phyloP scores from a whole-genome alignment of 2,797 vertebrate genomes.

The Tympanoctomys barrerae region DNA sequence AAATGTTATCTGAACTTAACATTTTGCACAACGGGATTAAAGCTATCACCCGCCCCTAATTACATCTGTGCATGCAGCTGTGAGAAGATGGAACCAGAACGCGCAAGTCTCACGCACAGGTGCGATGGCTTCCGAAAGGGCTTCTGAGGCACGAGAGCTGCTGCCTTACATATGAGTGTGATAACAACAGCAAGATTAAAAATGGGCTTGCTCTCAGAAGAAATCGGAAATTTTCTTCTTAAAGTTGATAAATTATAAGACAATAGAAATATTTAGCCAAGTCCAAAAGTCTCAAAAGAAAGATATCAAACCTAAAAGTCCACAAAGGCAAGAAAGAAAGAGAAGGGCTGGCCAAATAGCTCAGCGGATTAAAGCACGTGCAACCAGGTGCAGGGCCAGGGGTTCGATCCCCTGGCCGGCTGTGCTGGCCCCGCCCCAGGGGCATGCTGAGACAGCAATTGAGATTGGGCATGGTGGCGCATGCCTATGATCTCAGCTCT shows the following conservation, averaged over 20 bases:
- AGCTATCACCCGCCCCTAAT: neutral
- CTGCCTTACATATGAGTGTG: neutral
- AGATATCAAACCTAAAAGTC: neutral
- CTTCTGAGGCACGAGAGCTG: neutral
- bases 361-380: no score
- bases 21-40: neutral
- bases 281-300: neutral
- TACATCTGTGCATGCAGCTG: neutral
- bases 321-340: neutral
- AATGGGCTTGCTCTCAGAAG: neutral
- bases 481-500: no score
- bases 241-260: neutral
- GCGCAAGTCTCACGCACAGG: neutral
- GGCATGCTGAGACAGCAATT: no score
- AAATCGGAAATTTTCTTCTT: neutral
- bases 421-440: no score
- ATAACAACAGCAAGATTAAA: neutral
- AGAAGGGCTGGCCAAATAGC: no score
- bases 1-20: neutral
- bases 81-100: neutral
- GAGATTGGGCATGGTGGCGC: no score
- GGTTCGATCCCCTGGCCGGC: no score
- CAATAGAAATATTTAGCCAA: neutral
- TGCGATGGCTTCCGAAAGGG: neutral
- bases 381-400: no score